Conservation (phyloP, 1,140 invertebrate genomes). For the Streblospio benedicti region DNA sequence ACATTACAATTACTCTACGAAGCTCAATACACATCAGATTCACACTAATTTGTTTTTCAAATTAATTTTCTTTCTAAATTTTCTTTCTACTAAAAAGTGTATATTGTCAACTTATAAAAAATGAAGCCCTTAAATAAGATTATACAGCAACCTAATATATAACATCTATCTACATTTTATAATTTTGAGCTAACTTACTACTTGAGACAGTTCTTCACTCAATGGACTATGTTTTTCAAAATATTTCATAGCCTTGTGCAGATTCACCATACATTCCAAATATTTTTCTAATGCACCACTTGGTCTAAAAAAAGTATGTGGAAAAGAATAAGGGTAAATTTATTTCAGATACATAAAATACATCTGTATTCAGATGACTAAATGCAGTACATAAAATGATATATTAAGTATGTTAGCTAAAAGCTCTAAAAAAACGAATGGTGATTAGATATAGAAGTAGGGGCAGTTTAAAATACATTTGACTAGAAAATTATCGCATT, state of each 20-base stretch:
- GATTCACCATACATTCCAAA: slow-evolving; percentile 71
- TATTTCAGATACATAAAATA: slow-evolving; percentile 1
- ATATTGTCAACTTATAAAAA: background rate
- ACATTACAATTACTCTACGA: background rate
- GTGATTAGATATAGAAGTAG: no score
- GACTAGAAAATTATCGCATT: no score
- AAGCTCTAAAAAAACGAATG: background rate
- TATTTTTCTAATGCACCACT: slow-evolving; percentile 60
- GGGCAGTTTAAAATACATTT: no score
- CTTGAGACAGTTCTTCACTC: slow-evolving; percentile 86
- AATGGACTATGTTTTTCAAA: slow-evolving; percentile 88
- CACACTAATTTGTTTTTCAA: background rate
- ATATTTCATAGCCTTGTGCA: slow-evolving; percentile 78
- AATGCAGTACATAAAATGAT: background rate
- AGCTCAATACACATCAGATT: background rate
- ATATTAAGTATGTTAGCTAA: background rate
- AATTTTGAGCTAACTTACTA: slow-evolving; percentile 52
- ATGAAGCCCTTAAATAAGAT: background rate
- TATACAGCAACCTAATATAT: background rate
- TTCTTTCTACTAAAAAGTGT: background rate
- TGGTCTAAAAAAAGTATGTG: slow-evolving; percentile 47
- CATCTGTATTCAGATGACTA: background rate
- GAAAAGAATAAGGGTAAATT: slow-evolving; percentile 11
- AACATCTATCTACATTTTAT: background rate
- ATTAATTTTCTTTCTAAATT: background rate